Evolutionary conservation across 1,140 invertebrate species (phyloP).

Genomic region (Heliconius himera): DNA sequence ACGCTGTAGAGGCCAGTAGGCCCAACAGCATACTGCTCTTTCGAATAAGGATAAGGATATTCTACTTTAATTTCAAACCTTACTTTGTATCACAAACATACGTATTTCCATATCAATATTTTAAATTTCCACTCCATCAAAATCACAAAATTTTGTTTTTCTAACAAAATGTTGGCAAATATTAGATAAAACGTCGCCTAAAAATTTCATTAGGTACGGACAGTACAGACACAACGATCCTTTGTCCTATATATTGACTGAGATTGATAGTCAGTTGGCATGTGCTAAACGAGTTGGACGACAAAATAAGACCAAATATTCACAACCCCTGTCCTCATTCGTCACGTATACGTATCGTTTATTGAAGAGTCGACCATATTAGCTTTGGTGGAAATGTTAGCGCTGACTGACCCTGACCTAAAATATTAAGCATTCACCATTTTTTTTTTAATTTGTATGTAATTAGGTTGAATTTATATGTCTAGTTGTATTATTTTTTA

Average conservation of each 20-base stretch:
- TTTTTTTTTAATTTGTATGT: neutral
- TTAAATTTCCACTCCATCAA: neutral
- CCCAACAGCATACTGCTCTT: too few relatives aligned
- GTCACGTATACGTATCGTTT: slow-evolving; percentile 65
- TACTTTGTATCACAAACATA: neutral
- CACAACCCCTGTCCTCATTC: slow-evolving; percentile 68
- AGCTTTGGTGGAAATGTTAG: slow-evolving; percentile 44
- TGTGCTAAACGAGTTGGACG: slow-evolving; percentile 72
- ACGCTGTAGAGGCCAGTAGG: too few relatives aligned
- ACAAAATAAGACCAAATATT: slow-evolving; percentile 75
- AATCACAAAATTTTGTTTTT: neutral
- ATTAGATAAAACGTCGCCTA: slow-evolving; percentile 47
- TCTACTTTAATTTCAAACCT: neutral
- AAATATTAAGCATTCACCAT: neutral
- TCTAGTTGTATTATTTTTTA: neutral
- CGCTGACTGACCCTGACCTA: neutral
- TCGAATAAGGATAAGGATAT: too few relatives aligned
- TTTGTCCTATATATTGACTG: slow-evolving; percentile 75
- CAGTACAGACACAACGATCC: slow-evolving; percentile 64
- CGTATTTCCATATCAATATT: neutral
- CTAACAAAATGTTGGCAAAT: neutral
- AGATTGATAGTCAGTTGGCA: slow-evolving; percentile 76
- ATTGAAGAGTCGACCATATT: slow-evolving; percentile 63
- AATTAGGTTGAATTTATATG: neutral
- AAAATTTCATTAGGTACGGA: slow-evolving; percentile 70